Conservation (phyloP, 2,113 vertebrate genomes). For the Lamprologus callipterus region DNA sequence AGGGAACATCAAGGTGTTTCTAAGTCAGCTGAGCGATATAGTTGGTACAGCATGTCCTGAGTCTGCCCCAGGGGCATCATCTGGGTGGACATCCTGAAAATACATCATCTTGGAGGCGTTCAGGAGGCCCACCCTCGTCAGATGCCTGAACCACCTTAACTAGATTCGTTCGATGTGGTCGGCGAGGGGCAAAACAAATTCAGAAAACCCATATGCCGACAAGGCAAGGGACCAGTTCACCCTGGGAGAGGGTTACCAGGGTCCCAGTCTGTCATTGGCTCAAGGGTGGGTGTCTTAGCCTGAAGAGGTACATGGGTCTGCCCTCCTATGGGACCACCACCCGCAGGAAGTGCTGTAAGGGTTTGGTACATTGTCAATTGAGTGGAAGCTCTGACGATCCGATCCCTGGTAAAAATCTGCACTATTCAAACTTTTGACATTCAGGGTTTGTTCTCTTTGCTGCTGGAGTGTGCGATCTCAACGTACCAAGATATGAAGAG, state of each 20-base stretch:
- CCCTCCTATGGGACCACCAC: background rate
- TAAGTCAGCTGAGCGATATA: background rate
- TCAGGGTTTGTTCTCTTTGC: background rate
- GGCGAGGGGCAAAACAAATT: background rate
- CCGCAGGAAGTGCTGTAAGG: accelerated
- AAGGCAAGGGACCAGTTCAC: background rate
- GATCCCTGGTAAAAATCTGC: background rate
- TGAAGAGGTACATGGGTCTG: background rate
- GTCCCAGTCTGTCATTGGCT: background rate
- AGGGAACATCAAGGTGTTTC: background rate
- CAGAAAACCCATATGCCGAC: background rate
- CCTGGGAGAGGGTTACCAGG: background rate
- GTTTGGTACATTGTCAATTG: background rate
- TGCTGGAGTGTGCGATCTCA: background rate
- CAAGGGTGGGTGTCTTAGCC: background rate
- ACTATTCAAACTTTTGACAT: background rate
- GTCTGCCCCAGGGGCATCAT: background rate
- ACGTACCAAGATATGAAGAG: background rate
- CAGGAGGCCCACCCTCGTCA: background rate
- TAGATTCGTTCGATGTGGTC: accelerated
- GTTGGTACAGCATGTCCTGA: background rate
- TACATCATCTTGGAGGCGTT: background rate
- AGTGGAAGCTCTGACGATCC: background rate
- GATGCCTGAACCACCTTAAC: background rate
- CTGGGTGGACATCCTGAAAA: background rate